Evolutionary conservation across 2,113 vertebrate species (phyloP), one percentile per base, ranked within the genome.

Genomic region (Rhabdornis inornatus): DNA sequence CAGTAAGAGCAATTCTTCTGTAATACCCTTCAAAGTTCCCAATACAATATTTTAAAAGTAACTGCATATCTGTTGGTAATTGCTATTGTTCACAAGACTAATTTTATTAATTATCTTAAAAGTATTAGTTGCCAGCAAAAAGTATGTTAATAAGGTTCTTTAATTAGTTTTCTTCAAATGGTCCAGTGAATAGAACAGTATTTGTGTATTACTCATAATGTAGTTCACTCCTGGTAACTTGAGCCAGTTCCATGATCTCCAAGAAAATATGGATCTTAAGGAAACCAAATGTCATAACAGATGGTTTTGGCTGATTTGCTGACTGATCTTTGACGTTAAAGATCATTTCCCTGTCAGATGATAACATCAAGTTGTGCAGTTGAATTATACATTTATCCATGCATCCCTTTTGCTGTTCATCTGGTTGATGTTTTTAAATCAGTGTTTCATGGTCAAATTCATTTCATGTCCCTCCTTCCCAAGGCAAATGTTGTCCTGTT

Each of bases 221-320:
- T 19, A 72, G 42, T 71, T 94, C 12, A 52, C 82, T 83, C 37
- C 68, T 78, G 44, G 37, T 63, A 95, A 89, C 40, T 89, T 87
- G 9, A 95, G 85, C 71, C 78, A 93, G 59, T 87, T 91, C 47
- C 74, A 30, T 53, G 89, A 93, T 86, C 87, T 91, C 28, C 7
- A 8, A 57, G 55, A 83, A 72, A 75, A 49, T 92, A 94, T 55
- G 70, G 35, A 78, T 95, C 56, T 83, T 45, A 85, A 86, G 77
- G 78, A 93, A 96, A 95, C 80, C 78, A 97, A 96, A 96, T 96
- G 93, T 92, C 77, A 33, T 86, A 91, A 89, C 90, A 94, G 90
- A 96, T 93, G 89, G 87, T 35, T 90, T 90, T 86, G 74, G 60
- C 56, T 74, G 70, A 91, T 83, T 80, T 90, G 71, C 69, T 95